These are phyloP conservation scores for Seira sanloemensis DNA, from an alignment of 2,888 invertebrate genomes.

Conservation along the genomic window DNA sequence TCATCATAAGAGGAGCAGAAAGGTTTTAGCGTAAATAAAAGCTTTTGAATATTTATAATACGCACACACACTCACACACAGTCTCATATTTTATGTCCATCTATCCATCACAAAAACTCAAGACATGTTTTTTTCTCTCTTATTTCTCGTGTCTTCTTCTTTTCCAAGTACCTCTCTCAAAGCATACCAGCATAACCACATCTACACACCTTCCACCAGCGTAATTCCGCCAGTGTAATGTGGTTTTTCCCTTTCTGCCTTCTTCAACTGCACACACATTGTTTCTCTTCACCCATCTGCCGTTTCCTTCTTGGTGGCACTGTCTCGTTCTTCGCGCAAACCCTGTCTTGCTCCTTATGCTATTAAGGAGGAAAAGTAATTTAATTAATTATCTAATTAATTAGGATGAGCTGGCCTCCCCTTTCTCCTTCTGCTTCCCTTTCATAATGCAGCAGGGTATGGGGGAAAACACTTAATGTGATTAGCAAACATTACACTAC, in stretches of 20 bases:
- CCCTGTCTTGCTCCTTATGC: background rate
- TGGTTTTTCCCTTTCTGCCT: background rate
- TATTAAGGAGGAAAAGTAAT: slow-evolving; percentile 48
- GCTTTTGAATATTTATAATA: background rate
- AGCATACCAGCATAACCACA: background rate
- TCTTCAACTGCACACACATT: slow-evolving; percentile 28
- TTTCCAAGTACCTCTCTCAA: background rate
- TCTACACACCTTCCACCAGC: background rate
- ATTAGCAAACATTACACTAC: slow-evolving; percentile 27
- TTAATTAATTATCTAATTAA: slow-evolving; percentile 66
- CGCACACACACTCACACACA: background rate
- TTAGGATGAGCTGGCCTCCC: slow-evolving; percentile 54
- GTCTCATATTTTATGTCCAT: too few relatives aligned
- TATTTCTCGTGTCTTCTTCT: background rate
- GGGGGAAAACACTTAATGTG: slow-evolving; percentile 41
- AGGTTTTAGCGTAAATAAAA: background rate
- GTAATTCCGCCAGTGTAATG: slow-evolving; percentile 1
- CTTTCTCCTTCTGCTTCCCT: slow-evolving; percentile 3
- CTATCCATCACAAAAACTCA: background rate
- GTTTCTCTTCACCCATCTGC: slow-evolving; percentile 46
- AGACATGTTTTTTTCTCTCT: background rate
- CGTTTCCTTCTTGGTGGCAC: slow-evolving; percentile 32
- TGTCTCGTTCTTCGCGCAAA: slow-evolving; percentile 20
- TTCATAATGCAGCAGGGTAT: slow-evolving; percentile 7
- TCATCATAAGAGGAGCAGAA: background rate